A percentile compares a stretch with the other conserved stretches of the same genome.
Evolutionary conservation across 2,888 invertebrate genomes (phyloP).

Genomic region (Psylliodes chrysocephalus): DNA sequence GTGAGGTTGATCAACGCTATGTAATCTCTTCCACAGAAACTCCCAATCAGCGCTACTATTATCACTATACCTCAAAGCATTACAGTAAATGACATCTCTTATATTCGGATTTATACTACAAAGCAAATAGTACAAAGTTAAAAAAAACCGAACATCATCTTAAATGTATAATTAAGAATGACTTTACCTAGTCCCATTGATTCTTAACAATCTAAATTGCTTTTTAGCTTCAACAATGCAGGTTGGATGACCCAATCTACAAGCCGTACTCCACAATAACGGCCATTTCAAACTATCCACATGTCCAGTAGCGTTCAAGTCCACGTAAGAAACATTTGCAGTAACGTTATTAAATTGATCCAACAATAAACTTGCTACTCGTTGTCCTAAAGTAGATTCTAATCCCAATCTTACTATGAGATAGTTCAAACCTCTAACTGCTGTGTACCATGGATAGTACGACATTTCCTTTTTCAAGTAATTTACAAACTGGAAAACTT

Average conservation of each 20-base stretch:
- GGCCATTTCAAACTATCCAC: slow-evolving; percentile 71
- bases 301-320: slow-evolving; percentile 52
- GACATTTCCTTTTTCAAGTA: slow-evolving; percentile 76
- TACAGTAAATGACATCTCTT: slow-evolving; percentile 79
- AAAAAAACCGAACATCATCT: background rate
- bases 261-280: slow-evolving; percentile 71
- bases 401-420: slow-evolving; percentile 35
- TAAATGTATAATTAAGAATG: background rate
- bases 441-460: slow-evolving; percentile 82
- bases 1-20: slow-evolving; percentile 70
- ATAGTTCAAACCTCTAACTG: slow-evolving; percentile 65
- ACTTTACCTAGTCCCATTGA: slow-evolving; percentile 21
- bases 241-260: slow-evolving; percentile 69
- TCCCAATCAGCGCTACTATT: slow-evolving; percentile 68
- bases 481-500: slow-evolving; percentile 73
- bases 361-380: slow-evolving; percentile 12
- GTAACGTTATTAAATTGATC: slow-evolving; percentile 32
- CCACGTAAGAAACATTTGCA: slow-evolving; percentile 27
- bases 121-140: background rate
- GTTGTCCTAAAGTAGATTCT: slow-evolving; percentile 20
- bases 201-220: slow-evolving; percentile 53
- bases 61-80: slow-evolving; percentile 73
- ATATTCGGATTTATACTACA: slow-evolving; percentile 73
- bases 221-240: slow-evolving; percentile 66
- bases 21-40: slow-evolving; percentile 70